A percentile compares a stretch with the other conserved stretches of the same genome.
Evolutionary conservation across 2,888 invertebrate genomes (phyloP).

Genomic region (Podabrus alpinus): DNA sequence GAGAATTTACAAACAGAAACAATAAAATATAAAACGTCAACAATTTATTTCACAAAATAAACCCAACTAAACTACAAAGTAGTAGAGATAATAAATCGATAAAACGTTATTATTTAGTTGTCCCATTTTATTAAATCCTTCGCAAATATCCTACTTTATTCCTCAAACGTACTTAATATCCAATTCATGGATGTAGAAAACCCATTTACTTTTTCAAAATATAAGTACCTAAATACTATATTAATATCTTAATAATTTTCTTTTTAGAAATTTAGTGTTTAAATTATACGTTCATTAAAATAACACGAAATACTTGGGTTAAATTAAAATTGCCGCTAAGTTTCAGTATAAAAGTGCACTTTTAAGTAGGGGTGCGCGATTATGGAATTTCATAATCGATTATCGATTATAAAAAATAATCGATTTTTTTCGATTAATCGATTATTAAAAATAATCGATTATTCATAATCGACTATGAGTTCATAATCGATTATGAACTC

Average conservation of each 20-base stretch:
- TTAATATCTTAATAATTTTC: neutral
- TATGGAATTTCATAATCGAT: no score
- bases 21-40: neutral
- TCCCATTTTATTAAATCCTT: neutral
- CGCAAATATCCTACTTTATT: neutral
- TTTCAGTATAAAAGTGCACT: neutral
- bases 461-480: no score
- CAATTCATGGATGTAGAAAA: neutral
- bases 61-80: neutral
- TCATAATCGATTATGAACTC: no score
- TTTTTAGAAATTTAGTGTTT: neutral
- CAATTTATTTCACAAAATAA: neutral
- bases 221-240: neutral
- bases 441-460: no score
- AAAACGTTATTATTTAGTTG: neutral
- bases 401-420: no score
- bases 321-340: neutral
- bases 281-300: no score
- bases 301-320: no score
- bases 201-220: neutral
- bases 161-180: neutral
- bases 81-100: constrained; percentile 1
- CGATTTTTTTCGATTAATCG: no score
- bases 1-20: neutral
- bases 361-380: no score